Conservation (phyloP, 2,113 vertebrate genomes). For the Halichoeres trimaculatus region DNA sequence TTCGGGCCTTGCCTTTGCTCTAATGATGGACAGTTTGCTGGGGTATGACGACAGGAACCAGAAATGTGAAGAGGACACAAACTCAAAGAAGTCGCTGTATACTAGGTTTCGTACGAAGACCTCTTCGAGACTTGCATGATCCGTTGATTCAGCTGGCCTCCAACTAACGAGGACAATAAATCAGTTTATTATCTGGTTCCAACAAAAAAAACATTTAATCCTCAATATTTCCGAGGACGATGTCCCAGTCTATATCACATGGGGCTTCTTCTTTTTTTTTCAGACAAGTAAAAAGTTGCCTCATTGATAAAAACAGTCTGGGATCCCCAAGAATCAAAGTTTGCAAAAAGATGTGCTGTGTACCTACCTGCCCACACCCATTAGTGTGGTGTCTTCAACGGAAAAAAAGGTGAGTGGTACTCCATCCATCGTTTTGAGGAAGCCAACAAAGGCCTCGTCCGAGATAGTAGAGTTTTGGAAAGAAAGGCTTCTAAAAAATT, state of each 20-base stretch:
- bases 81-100: constrained; percentile 54
- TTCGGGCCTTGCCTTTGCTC: too few species aligned
- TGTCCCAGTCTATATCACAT: too few species aligned
- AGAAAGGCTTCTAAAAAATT: constrained; percentile 34
- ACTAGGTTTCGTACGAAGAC: not conserved
- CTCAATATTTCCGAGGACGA: too few species aligned
- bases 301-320: too few species aligned
- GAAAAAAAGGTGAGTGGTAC: not conserved
- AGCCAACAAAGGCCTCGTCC: constrained; percentile 17
- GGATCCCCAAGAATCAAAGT: too few species aligned
- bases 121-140: constrained; percentile 52
- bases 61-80: constrained; percentile 41
- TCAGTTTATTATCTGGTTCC: too few species aligned
- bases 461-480: constrained; percentile 31
- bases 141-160: too few species aligned
- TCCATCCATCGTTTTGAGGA: constrained; percentile 28
- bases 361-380: constrained; percentile 60
- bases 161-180: too few species aligned
- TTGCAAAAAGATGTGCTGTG: too few species aligned
- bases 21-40: constrained; percentile 66
- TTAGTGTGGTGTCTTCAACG: not conserved
- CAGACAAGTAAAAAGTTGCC: too few species aligned
- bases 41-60: constrained; percentile 58
- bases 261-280: too few species aligned
- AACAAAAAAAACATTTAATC: too few species aligned